Percentiles rank a stretch among this genome's conserved stretches.
Conservation (phyloP, 2,797 vertebrate species). For the Prunella strophiata region DNA sequence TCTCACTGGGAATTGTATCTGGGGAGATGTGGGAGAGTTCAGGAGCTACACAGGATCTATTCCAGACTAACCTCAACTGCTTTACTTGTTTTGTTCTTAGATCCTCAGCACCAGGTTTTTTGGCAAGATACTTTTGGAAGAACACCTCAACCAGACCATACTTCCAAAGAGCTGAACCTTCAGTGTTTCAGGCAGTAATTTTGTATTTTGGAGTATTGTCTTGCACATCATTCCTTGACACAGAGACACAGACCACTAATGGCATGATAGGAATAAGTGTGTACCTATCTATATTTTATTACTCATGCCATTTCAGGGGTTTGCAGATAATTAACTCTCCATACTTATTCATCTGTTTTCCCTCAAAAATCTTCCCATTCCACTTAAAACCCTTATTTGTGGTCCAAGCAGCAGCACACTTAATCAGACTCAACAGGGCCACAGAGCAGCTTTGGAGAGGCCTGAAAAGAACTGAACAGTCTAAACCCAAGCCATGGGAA, state of each 20-base stretch:
- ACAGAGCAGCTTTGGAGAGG: neutral
- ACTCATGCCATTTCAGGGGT: neutral
- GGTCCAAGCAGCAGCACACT: neutral
- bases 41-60: neutral
- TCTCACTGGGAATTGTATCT: neutral
- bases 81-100: neutral
- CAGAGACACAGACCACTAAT: neutral
- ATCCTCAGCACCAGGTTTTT: neutral
- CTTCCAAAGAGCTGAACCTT: neutral
- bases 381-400: constrained; percentile 5
- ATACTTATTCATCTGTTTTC: neutral
- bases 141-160: neutral
- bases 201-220: neutral
- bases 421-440: neutral
- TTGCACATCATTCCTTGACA: neutral
- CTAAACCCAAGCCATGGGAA: neutral
- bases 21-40: neutral
- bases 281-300: constrained; percentile 16
- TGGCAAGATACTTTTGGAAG: neutral
- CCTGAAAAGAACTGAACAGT: neutral
- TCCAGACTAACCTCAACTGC: neutral
- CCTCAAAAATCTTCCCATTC: constrained; percentile 2
- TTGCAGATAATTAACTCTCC: constrained; percentile 30
- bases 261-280: neutral
- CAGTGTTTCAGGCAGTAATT: neutral